Percentiles rank a stretch among this genome's conserved stretches.
phyloP scores from a whole-genome alignment of 2,888 invertebrate genomes.

The Drosophila dives region DNA sequence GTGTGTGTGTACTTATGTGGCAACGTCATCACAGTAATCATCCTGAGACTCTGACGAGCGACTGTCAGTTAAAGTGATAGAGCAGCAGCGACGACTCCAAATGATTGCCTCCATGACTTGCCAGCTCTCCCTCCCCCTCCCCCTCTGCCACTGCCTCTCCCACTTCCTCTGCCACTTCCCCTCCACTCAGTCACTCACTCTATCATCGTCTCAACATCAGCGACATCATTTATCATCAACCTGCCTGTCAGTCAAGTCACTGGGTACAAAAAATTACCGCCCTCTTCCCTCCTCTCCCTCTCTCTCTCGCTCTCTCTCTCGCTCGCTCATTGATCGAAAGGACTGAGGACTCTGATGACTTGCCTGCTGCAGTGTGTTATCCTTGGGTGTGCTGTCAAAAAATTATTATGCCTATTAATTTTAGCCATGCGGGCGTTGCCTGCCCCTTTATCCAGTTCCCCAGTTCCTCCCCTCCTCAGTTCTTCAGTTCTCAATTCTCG shows the following conservation, averaged over 20 bases:
- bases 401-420: conserved; percentile 85
- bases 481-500: conserved; percentile 1
- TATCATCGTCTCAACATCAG: conserved; percentile 74
- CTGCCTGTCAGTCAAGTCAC: conserved; percentile 82
- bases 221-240: conserved; percentile 85
- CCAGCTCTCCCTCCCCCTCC: conserved; percentile 46
- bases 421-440: conserved; percentile 75
- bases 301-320: neutral
- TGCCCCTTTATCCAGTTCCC: conserved; percentile 25
- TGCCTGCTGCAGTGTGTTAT: conserved; percentile 72
- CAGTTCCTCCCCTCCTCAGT: neutral
- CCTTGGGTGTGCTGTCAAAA: conserved; percentile 84
- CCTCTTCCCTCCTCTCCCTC: conserved; percentile 16
- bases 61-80: conserved; percentile 77
- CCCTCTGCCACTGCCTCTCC: conserved; percentile 7
- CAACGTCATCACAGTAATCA: conserved; percentile 82
- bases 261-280: conserved; percentile 63
- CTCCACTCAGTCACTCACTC: conserved; percentile 13
- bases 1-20: conserved; percentile 55
- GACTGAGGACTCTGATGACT: conserved; percentile 57
- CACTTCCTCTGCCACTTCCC: conserved; percentile 25
- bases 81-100: conserved; percentile 68
- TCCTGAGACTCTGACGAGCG: conserved; percentile 71
- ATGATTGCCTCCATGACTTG: conserved; percentile 79
- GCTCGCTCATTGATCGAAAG: conserved; percentile 37